phyloP scores from a whole-genome alignment of 2,888 invertebrate genomes.

The Sarcophaga variegata region DNA sequence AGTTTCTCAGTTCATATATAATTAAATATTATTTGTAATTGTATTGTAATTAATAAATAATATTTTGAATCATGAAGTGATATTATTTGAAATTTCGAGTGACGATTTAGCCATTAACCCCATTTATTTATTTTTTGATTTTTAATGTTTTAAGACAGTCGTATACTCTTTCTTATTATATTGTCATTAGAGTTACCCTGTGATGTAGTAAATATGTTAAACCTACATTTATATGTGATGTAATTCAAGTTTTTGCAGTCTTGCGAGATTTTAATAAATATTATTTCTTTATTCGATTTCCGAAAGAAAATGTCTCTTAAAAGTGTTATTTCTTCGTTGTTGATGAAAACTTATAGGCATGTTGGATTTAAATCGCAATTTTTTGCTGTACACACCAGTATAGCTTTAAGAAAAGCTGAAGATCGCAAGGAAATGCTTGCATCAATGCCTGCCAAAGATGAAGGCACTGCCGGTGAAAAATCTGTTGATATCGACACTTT shows the following conservation, averaged over 20 bases:
- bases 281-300: conserved; percentile 32
- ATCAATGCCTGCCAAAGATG: conserved; percentile 84
- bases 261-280: not conserved
- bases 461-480: conserved; percentile 90
- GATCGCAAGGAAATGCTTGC: conserved; percentile 84
- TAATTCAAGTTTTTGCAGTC: not conserved
- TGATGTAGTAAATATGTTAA: no score
- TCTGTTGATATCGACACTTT: conserved; percentile 87
- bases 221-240: not conserved
- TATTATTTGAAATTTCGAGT: no score
- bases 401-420: conserved; percentile 80
- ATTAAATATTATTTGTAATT: no score
- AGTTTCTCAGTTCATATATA: no score
- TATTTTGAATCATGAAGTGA: no score
- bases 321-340: conserved; percentile 69
- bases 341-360: conserved; percentile 65
- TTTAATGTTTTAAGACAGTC: no score
- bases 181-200: no score
- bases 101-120: no score
- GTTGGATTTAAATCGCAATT: conserved; percentile 10
- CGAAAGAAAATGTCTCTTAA: conserved; percentile 71
- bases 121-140: no score
- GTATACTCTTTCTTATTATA: no score
- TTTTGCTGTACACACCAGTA: conserved; percentile 73
- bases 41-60: no score